Evolutionary conservation across 2,113 vertebrate species (phyloP).

Genomic region (Eonycteris spelaea): DNA sequence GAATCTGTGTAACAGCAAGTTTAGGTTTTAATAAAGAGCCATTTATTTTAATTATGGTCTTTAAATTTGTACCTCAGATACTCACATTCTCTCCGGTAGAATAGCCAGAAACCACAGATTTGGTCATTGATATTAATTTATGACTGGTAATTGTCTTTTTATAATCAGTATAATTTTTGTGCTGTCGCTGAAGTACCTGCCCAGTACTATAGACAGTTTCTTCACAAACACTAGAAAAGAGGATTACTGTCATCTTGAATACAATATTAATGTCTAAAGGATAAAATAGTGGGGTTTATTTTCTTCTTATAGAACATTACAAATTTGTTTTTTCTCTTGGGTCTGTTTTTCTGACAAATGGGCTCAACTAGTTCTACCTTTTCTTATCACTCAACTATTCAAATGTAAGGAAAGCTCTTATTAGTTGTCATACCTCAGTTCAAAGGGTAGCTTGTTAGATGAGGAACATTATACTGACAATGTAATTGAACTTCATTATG

Average conservation of each 20-base stretch:
- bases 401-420: background rate
- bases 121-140: background rate
- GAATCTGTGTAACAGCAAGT: background rate
- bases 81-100: background rate
- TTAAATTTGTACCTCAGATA: background rate
- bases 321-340: background rate
- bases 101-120: background rate
- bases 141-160: background rate
- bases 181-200: background rate
- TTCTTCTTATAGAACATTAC: background rate
- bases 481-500: background rate
- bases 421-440: background rate
- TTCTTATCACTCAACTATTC: background rate
- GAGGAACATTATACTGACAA: background rate
- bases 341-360: background rate
- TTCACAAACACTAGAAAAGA: slow-evolving; percentile 1
- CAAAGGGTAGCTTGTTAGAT: slow-evolving; percentile 1
- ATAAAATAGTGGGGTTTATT: background rate
- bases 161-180: background rate
- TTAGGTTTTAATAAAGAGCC: background rate
- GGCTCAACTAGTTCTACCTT: background rate
- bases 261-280: background rate
- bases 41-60: slow-evolving; percentile 6
- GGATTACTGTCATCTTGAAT: background rate
- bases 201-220: background rate